These are phyloP conservation scores for Semicossyphus pulcher DNA, from an alignment of 2,113 vertebrate species.

Conservation along the genomic window DNA sequence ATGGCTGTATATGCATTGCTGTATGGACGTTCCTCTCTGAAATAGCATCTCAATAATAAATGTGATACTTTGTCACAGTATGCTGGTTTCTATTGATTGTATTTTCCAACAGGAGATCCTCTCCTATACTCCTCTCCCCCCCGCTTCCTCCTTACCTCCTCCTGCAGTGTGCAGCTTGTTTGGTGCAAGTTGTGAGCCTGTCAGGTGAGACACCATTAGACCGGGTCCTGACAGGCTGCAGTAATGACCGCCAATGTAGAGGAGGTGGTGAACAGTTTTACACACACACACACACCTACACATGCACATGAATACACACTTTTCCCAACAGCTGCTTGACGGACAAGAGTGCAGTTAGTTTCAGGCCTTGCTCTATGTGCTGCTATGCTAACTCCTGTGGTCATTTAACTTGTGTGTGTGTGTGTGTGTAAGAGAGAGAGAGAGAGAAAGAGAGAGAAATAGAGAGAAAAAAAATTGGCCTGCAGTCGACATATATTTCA, in stretches of 20 bases:
- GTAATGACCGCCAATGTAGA: constrained; percentile 68
- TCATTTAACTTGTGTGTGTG: constrained; percentile 15
- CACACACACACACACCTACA: constrained; percentile 1
- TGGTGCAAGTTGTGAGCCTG: constrained; percentile 65
- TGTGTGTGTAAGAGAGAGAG: constrained; percentile 10
- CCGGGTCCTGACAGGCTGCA: constrained; percentile 71
- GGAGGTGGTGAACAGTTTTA: constrained; percentile 38
- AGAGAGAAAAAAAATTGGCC: constrained; percentile 46
- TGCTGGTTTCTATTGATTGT: constrained; percentile 32
- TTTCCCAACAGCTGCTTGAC: constrained; percentile 24
- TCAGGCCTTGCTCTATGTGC: constrained; percentile 3
- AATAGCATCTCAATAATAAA: constrained; percentile 46
- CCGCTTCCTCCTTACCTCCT: constrained; percentile 5
- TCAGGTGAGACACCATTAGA: constrained; percentile 79
- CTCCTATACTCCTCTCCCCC: neutral
- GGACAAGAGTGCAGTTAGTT: constrained; percentile 28
- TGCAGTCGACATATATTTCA: constrained; percentile 69
- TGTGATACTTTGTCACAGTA: constrained; percentile 61
- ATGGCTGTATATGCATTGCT: constrained; percentile 74
- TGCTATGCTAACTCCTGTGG: constrained; percentile 13
- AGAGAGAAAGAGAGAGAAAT: constrained; percentile 3
- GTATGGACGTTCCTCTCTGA: constrained; percentile 48
- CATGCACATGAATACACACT: constrained; percentile 10
- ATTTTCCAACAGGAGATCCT: constrained; percentile 20
- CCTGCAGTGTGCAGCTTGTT: constrained; percentile 49